Evolutionary conservation across 2,888 invertebrate genomes (phyloP), one percentile per base, ranked within the genome.

Genomic region (Pollenia griseotomentosa): DNA sequence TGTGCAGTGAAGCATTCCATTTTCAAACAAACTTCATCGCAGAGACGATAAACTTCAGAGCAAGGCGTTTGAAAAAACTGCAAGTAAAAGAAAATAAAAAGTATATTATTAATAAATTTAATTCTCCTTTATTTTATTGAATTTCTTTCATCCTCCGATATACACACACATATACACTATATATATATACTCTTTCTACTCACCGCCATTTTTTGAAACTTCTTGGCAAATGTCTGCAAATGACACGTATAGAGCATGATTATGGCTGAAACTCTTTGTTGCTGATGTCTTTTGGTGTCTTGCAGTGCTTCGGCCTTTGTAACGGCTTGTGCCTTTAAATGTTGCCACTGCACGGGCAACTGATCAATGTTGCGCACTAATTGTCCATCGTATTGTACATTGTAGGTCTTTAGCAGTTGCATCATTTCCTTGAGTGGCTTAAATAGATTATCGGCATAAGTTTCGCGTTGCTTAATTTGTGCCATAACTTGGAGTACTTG

Each of bases 351-450:
- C 89, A 97, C 96, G 0, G 99, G 99, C 86, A 99, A 94, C 91
- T 97, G 96, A 92, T 97, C 95, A 90, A 96, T 96, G 94, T 96
- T 96, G 78, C 97, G 95, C 90, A 96, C 95, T 14, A 96, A 94
- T 90, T 97, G 96, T 88, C 97, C 97, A 0, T 96, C 95, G 93
- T 98, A 96, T 90, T 97, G 97, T 11, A 98, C 97, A 12, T 97
- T 96, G 91, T 98, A 98, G 5, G 96, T 95, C 91, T 96, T 96
- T 42, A 99, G 94, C 55, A 98, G 94, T 85, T 97, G 96, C 88
- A 98, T 97, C 68, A 97, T 97, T 89, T 97, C 96, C 90, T 97
- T 96, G 2, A 99, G 94, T 0, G 98, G 98, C 81, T 97, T 97
- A 92, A 99, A 99, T 96, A 98, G 97, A 70, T 95, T 95, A 89